Base-by-base conservation (phyloP, 2,888 invertebrate species). In the Ariolimax columbianus region DNA sequence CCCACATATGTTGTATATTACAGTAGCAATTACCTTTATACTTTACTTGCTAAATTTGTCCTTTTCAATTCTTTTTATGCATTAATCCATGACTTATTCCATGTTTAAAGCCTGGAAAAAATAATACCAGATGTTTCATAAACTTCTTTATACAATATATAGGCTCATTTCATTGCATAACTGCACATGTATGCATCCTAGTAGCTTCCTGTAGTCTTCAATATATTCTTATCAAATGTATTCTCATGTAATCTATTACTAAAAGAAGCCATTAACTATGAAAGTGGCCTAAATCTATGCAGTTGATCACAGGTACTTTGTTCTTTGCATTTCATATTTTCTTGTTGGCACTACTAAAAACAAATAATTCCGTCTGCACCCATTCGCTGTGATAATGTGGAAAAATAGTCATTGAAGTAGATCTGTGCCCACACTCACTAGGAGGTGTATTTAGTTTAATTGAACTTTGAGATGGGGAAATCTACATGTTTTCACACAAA, bases 381-480 rank as follows among this genome's bases (percentile, higher is more conserved):
- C 11, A 77, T 63, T 75, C n/a, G 51, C 83, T 84, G 84, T 84
- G 84, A 84, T 79, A 79, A 79, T 84, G 84, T 84, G 84, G 84
- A 47, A 68, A 68, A 36, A 79, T 84, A 84, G 84, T 79, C 84
- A 78, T 30, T 30, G 66, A 33, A 66, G 33, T 33, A 66, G 4
- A 17, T 33, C 14, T 33, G 30, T 66, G 33, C 33, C 33, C 59
- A 23, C 23, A n/a, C 26, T n/a, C 59, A 55, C 2, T 55, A 55
- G n/a, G n/a, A n/a, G n/a, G n/a, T n/a, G n/a, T n/a, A n/a, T n/a
- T n/a, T n/a, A n/a, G n/a, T n/a, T n/a, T n/a, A n/a, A n/a, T n/a
- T n/a, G n/a, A n/a, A n/a, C n/a, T n/a, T n/a, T n/a, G n/a, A n/a
- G n/a, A n/a, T n/a, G 17, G 47, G 17, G 17, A 47, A 47, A 47